phyloP scores from a whole-genome alignment of 2,888 invertebrate genomes.

The Dimorphilus gyrociliatus region DNA sequence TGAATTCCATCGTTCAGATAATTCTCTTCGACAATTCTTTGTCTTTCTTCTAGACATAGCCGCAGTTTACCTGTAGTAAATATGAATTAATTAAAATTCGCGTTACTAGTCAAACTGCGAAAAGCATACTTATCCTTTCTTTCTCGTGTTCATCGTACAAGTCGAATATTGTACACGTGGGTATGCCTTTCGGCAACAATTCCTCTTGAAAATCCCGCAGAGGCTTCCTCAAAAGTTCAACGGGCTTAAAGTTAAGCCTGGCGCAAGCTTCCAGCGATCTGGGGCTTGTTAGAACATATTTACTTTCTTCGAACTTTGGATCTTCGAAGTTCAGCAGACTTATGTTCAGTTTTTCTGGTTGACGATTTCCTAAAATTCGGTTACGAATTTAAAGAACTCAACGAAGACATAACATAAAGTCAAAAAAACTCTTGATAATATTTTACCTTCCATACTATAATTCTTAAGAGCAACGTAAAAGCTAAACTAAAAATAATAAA shows the following conservation, averaged over 20 bases:
- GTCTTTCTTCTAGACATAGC: constrained; percentile 15
- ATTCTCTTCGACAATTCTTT: constrained; percentile 15
- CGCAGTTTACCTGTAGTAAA: constrained; percentile 9
- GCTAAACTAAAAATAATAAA: too few species aligned
- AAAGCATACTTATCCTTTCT: constrained; percentile 21
- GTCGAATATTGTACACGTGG: constrained; percentile 25
- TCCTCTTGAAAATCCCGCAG: constrained; percentile 33
- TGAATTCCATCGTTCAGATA: too few species aligned
- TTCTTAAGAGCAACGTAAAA: too few species aligned
- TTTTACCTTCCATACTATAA: too few species aligned
- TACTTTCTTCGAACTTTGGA: constrained; percentile 37
- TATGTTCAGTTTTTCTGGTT: constrained; percentile 18
- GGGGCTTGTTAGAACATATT: constrained; percentile 44
- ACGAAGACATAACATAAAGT: too few species aligned
- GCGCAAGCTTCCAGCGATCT: constrained; percentile 43
- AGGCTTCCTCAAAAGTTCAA: constrained; percentile 28
- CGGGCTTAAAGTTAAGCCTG: constrained; percentile 35
- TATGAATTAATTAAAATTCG: too few species aligned
- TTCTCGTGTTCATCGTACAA: constrained; percentile 30
- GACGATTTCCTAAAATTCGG: too few species aligned
- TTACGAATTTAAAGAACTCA: too few species aligned
- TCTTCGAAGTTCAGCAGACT: constrained; percentile 43
- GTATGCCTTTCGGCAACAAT: constrained; percentile 24
- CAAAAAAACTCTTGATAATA: too few species aligned
- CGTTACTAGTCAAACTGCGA: constrained; percentile 6